Conservation (phyloP, 2,797 vertebrate species). For the Tenualosa ilisha region DNA sequence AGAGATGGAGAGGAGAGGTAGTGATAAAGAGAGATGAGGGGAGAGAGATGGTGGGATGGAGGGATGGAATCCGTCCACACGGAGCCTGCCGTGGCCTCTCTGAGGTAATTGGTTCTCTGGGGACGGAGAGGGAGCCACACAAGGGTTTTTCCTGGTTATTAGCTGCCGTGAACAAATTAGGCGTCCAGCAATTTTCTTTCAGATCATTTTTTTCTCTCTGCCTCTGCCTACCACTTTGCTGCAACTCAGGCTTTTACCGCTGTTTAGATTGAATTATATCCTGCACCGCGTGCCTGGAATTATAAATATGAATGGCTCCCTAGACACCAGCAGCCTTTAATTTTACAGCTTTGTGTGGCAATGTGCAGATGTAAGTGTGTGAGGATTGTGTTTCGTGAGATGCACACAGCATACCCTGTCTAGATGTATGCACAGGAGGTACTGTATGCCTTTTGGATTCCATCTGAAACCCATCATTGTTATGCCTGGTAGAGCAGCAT, state of each 20-base stretch:
- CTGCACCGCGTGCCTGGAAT: constrained; percentile 39
- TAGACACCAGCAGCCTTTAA: constrained; percentile 34
- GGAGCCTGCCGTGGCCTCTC: constrained; percentile 53
- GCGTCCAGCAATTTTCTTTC: constrained; percentile 50
- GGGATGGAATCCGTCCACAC: not conserved
- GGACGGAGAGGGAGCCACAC: constrained; percentile 67
- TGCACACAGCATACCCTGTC: not conserved
- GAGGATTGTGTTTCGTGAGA: not conserved
- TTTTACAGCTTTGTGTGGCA: constrained; percentile 40
- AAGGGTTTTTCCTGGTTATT: constrained; percentile 70
- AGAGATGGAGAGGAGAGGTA: no score
- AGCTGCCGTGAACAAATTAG: constrained; percentile 67
- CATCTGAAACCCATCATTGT: no score
- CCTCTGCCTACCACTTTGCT: constrained; percentile 9
- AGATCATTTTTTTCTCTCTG: constrained; percentile 43
- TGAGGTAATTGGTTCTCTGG: constrained; percentile 75
- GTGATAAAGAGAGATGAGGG: not conserved
- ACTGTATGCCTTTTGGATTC: no score
- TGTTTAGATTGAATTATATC: constrained; percentile 46
- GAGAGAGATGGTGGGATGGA: constrained; percentile 2
- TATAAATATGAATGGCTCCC: constrained; percentile 51
- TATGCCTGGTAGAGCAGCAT: no score
- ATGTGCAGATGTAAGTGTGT: constrained; percentile 30
- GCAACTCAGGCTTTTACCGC: constrained; percentile 44
- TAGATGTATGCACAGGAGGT: not conserved